phyloP scores from a whole-genome alignment of 2,797 vertebrate genomes.

The Pseudotriccus pelzelni region DNA sequence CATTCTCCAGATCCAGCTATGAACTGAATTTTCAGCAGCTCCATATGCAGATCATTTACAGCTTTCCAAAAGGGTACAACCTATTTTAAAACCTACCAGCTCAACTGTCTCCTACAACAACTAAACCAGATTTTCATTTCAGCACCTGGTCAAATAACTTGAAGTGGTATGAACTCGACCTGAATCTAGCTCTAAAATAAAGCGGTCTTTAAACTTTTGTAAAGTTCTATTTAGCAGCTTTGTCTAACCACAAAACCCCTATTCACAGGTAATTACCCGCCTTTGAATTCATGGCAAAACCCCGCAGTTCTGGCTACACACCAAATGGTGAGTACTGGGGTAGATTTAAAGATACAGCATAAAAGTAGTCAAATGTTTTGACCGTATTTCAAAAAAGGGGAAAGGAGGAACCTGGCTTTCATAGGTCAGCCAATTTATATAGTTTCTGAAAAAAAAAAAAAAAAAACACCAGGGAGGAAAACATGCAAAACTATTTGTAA shows the following conservation, averaged over 20 bases:
- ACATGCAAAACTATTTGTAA: not conserved
- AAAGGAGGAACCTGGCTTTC: not conserved
- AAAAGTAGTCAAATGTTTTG: not conserved
- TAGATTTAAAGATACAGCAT: not conserved
- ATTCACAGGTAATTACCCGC: not conserved
- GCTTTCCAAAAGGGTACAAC: not conserved
- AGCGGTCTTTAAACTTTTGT: not conserved
- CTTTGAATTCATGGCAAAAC: not conserved
- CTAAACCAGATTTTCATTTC: slow-evolving; percentile 38
- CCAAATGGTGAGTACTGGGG: not conserved
- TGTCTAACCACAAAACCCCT: not conserved
- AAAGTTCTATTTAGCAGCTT: not conserved
- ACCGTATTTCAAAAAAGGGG: not conserved
- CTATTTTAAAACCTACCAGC: not conserved
- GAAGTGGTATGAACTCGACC: not conserved
- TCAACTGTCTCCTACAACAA: slow-evolving; percentile 6
- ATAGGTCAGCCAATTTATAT: not conserved
- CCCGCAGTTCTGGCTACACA: not conserved
- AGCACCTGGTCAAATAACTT: slow-evolving; percentile 27
- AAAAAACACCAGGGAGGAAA: not conserved
- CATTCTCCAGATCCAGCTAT: not conserved
- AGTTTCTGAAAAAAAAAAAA: not conserved
- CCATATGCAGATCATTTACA: not conserved
- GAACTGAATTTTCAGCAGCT: slow-evolving; percentile 30
- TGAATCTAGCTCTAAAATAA: slow-evolving; percentile 2